Conservation (phyloP, 1,140 invertebrate genomes). For the Heliothis subflexa region DNA sequence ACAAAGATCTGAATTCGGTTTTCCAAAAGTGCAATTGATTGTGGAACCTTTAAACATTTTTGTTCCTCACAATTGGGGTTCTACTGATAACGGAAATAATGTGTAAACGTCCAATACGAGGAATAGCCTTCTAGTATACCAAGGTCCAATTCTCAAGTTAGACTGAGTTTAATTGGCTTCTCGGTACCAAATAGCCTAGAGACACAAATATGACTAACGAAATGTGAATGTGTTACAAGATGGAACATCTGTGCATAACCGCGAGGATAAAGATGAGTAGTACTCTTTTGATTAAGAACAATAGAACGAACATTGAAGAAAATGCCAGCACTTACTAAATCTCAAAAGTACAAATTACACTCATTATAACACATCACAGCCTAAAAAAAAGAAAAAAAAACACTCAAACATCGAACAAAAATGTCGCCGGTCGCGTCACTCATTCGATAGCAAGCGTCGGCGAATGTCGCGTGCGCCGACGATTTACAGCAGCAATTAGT, state of each 20-base stretch:
- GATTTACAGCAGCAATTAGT: conserved; percentile 49
- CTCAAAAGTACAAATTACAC: not conserved
- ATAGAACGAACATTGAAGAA: no score
- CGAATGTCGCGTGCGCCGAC: conserved; percentile 41
- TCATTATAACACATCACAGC: conserved; percentile 25
- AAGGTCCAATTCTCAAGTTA: no score
- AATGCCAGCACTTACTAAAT: not conserved
- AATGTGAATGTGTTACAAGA: no score
- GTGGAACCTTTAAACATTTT: not conserved
- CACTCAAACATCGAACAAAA: conserved; percentile 8
- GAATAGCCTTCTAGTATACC: no score
- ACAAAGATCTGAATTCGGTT: conserved; percentile 9
- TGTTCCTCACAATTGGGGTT: not conserved
- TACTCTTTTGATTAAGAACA: no score
- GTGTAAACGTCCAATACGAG: no score
- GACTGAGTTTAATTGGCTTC: no score
- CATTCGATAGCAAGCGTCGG: conserved; percentile 41
- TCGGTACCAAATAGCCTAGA: no score
- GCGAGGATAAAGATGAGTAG: no score
- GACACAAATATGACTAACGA: no score
- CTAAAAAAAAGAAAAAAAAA: conserved; percentile 5
- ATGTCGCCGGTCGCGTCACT: conserved; percentile 41
- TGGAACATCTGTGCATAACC: no score
- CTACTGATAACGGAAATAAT: no score
- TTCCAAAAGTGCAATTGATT: not conserved